Evolutionary conservation across 2,888 invertebrate genomes (phyloP), one percentile per base, ranked within the genome.

Genomic region (Eurytoma adleriae): DNA sequence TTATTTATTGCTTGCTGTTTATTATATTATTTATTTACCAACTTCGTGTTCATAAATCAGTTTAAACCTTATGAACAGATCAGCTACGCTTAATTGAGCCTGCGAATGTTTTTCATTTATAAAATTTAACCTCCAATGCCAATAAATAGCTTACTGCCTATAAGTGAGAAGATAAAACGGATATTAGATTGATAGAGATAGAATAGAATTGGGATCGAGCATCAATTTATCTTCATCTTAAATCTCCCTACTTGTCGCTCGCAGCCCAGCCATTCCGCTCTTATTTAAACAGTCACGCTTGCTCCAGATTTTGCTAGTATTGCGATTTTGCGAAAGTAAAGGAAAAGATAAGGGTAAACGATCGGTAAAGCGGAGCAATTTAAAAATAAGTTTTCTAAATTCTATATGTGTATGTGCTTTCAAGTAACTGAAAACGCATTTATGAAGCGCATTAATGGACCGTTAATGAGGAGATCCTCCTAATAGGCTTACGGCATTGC

Each of bases 151-250:
- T 50, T 61, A 27, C 12, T 57, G 20, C 13, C 2, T 40, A 40
- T 30, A 57, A 76, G 71, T 67, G 67, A 56, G 40, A 68, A 68
- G 64, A 52, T 64, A 57, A 69, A 73, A 73, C 50, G 71, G 52
- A 77, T 73, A 77, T 80, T 73, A 61, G 57, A 77, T 72, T 73
- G 72, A 72, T 59, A 52, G 64, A 73, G 50, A 62, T 62, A 14
- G 64, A 73, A 80, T 73, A 71, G 77, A 80, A 80, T 80, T 80
- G 71, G 48, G 57, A 77, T 77, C 73, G 80, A 76, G 14, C 62
- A 27, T 71, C 76, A 68, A 80, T 80, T 76, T 68, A 76, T 75
- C 62, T 3, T 80, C 72, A 59, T 70, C 67, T 62, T 27, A 50
- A 56, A 64, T 54, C 66, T 74, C 56, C 40, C 48, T 56, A 48